These are phyloP conservation scores for Cochlearius cochlearius DNA, from an alignment of 2,113 vertebrate species.

Conservation along the genomic window DNA sequence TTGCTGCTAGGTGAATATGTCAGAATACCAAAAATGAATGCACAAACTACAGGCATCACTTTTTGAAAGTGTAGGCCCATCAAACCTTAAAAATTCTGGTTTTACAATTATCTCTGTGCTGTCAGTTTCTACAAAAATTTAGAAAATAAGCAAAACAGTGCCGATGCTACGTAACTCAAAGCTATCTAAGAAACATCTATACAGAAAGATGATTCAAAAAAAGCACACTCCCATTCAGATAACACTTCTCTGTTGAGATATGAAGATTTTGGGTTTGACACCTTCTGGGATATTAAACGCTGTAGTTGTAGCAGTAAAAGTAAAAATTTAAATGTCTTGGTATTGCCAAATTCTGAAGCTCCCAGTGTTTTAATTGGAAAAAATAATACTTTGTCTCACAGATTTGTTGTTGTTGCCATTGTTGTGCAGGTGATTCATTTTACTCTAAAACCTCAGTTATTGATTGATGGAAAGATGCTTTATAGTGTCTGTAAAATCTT, in stretches of 20 bases:
- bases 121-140: background rate
- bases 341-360: background rate
- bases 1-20: background rate
- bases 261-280: background rate
- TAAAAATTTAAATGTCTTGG: background rate
- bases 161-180: background rate
- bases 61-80: background rate
- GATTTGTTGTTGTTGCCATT: background rate
- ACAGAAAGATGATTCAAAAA: background rate
- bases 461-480: background rate
- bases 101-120: background rate
- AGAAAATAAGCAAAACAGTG: background rate
- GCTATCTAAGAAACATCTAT: background rate
- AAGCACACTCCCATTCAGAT: background rate
- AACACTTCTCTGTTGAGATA: background rate
- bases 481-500: background rate
- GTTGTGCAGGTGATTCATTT: background rate
- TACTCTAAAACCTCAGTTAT: background rate
- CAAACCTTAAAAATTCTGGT: background rate
- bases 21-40: background rate
- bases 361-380: background rate
- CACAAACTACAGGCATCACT: background rate
- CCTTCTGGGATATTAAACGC: background rate
- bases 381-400: background rate
- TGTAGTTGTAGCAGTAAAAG: background rate